These are phyloP conservation scores for Lytechinus variegatus DNA, from an alignment of 35 echinoderm and acorn worm species.

Conservation along the genomic window DNA sequence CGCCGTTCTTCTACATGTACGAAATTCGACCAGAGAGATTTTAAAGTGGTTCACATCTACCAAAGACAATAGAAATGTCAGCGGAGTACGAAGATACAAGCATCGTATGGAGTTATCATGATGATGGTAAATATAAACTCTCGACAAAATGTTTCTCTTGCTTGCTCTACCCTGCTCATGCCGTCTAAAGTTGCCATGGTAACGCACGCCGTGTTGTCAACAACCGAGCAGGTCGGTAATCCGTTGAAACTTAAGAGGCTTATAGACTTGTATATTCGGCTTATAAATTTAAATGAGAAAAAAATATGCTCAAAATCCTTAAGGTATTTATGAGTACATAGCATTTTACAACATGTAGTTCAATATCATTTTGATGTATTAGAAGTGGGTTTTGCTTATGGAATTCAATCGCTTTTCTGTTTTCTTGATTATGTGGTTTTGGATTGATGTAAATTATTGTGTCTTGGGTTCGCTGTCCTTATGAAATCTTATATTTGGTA, in stretches of 20 bases:
- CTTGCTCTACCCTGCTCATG: background rate
- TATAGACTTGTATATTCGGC: background rate
- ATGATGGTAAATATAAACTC: slow-evolving; percentile 21
- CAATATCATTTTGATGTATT: too few relatives aligned
- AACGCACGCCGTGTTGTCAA: background rate
- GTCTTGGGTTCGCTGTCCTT: too few relatives aligned
- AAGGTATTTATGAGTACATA: too few relatives aligned
- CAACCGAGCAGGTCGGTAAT: background rate
- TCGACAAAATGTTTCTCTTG: background rate
- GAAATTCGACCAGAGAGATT: background rate
- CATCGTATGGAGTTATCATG: background rate
- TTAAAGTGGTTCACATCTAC: slow-evolving; percentile 13
- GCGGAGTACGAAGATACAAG: background rate
- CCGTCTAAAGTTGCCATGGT: background rate
- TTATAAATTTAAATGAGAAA: background rate
- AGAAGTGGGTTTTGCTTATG: too few relatives aligned
- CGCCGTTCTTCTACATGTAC: background rate
- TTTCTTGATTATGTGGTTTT: too few relatives aligned
- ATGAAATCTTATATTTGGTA: too few relatives aligned
- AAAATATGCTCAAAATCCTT: too few relatives aligned
- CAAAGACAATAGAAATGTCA: background rate
- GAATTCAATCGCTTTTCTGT: too few relatives aligned
- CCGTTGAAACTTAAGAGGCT: background rate
- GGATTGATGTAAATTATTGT: too few relatives aligned
- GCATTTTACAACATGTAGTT: too few relatives aligned